Conservation (phyloP, 92 coral and sea anemone species). For the Metridium senile region DNA sequence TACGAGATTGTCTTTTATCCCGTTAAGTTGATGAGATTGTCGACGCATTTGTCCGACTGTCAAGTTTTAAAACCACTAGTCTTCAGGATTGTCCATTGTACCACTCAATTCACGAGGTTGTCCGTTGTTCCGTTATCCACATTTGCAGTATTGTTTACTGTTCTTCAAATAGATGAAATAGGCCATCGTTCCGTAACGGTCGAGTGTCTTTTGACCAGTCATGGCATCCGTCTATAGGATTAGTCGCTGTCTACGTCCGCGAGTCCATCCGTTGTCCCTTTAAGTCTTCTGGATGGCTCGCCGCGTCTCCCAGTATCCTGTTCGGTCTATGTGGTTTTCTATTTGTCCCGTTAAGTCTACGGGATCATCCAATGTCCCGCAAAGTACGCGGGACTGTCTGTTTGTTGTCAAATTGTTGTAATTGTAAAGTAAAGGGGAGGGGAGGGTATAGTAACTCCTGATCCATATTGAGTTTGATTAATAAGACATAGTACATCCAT, state of each 20-base stretch:
- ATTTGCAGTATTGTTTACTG: not conserved
- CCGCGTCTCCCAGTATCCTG: not conserved
- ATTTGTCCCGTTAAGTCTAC: not conserved
- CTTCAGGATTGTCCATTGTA: not conserved
- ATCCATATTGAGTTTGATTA: constrained; percentile 78
- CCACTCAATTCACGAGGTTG: too few relatives aligned
- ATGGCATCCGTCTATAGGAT: too few relatives aligned
- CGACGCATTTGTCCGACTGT: too few relatives aligned
- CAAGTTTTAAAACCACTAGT: too few relatives aligned
- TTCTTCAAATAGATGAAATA: not conserved
- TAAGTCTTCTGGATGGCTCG: not conserved
- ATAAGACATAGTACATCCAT: constrained; percentile 48
- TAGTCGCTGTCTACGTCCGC: too few relatives aligned
- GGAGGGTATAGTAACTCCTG: constrained; percentile 65
- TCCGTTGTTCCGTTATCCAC: too few relatives aligned
- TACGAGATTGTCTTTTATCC: too few relatives aligned
- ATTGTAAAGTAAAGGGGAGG: not conserved
- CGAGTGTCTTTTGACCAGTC: too few relatives aligned
- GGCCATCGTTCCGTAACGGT: too few relatives aligned
- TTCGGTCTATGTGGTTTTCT: not conserved
- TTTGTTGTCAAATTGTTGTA: not conserved
- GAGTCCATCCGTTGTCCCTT: not conserved
- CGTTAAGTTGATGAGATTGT: too few relatives aligned
- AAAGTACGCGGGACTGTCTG: not conserved
- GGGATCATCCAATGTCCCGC: not conserved